Base-by-base conservation (phyloP, 2,113 vertebrate genomes). In the Pseudois nayaur region DNA sequence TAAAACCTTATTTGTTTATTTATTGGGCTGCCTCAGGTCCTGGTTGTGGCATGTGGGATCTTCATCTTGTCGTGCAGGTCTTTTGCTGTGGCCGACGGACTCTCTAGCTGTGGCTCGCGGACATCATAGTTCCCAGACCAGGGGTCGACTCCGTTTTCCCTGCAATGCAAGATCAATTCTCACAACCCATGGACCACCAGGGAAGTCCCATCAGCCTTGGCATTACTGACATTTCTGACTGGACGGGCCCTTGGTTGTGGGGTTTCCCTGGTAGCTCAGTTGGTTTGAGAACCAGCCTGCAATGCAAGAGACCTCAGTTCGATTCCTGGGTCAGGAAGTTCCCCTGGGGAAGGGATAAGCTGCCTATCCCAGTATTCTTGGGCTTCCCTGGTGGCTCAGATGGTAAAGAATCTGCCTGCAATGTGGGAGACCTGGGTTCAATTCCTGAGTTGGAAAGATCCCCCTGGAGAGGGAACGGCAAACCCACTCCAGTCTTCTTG, bases 101-200 rank as follows among this genome's bases (percentile, higher is more conserved):
- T 64, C 15, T 8, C 31, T 64, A 48, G 29, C 0, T 64, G 60
- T 17, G 31, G 15, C 31, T 17, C 0, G 3, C 1, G 0, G 31
- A n/a, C 31, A 64, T n/a, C 62, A 8, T 33, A 4, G 31, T n/a
- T 15, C 62, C 31, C 62, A n/a, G 15, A 64, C 15, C 31, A 64
- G 62, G 62, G 62, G 8, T 64, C 0, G 15, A 64, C 62, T n/a
- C 7, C 0, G 0, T n/a, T 17, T n/a, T 8, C 31, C 7, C 15
- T 64, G 31, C 62, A 8, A 64, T 64, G 15, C 31, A 4, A 64
- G 62, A 64, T 64, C 15, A 64, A 4, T 64, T 3, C 62, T 64
- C 31, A 62, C 25, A 60, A 8, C 62, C 62, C 7, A 7, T 64
- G 62, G 31, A n/a, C 62, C 62, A 64, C 31, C 62, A 64, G 62